Evolutionary conservation across 1,140 invertebrate species (phyloP), one percentile per base, ranked within the genome.

Genomic region (Eciton burchellii): DNA sequence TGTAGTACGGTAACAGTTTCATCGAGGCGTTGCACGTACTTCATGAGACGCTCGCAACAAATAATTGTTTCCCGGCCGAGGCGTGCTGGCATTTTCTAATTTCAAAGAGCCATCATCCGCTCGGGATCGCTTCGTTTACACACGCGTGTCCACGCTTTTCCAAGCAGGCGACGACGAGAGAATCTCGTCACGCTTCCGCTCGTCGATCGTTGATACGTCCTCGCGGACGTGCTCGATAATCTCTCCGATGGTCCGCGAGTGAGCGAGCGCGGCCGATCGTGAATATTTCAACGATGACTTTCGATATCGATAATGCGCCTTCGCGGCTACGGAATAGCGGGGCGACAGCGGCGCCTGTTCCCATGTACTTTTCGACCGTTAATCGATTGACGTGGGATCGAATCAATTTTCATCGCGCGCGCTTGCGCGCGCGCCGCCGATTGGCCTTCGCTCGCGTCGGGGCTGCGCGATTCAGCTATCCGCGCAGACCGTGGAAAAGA

Each of bases 61-160:
- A 88, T 88, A 88, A 88, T 88, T 88, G 87, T 88, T 85, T 88
- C 81, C 68, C 65, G 71, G 59, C 56, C 54, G 57, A 56, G 56
- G 84, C 87, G 86, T 88, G 87, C 81, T 57, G 86, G 86, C 41
- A 88, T 88, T 88, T 88, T 88, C 86, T 88, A 88, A 88, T 88
- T 88, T 88, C 84, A 74, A 66, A 35, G 70, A 76, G 45, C 70
- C 41, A 84, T 88, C 79, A 74, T 73, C 73, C 70, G 49, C 49
- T 68, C 45, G 70, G 81, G 81, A 88, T 88, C 81, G 49, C 70
- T 65, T 29, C 45, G n/a, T 14, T 9, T 9, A 9, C 70, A 71
- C 47, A 45, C 41, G 43, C 12, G 26, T 70, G 56, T 35, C 21
- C 54, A 73, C 54, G 24, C 14, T 41, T 57, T 26, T 35, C 35